Evolutionary conservation across 1,140 invertebrate species (phyloP), one percentile per base, ranked within the genome.

Genomic region (Apis cerana): DNA sequence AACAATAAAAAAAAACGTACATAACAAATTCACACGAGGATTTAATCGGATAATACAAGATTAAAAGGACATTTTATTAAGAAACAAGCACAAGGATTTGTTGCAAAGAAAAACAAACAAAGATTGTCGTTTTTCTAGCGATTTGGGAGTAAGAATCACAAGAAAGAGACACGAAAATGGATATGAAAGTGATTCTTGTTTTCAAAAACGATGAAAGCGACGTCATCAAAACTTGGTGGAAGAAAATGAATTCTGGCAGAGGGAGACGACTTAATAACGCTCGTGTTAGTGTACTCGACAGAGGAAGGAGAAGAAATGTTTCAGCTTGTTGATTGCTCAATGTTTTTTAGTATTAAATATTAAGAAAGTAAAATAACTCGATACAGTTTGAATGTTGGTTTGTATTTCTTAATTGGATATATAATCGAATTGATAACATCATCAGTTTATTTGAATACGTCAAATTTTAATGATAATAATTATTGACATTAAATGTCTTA

Each of bases 311-410:
- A 76, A 33, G 61, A 65, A 76, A 65, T 19, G 17, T 76, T 54
- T 27, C 75, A 54, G 13, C 17, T 13, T 15, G 48, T 21, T 50
- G 27, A 21, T 33, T 27, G 27, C 52, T 11, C 52, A 15, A 21
- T 56, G 52, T 43, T 50, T 12, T 50, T 8, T 8, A 17, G 4
- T 48, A 43, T 43, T 43, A 43, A 9, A 4, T 48, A 43, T 43
- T 43, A 43, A 9, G 5, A 27, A 15, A 13, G n/a, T 27, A 65
- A 76, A 52, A 52, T 48, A 59, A n/a, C 19, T 70, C 11, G 64
- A 76, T 77, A 67, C 82, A 89, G 59, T 68, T 83, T 85, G 82
- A 78, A 77, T 61, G 85, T 67, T 62, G 74, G 62, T 70, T 56
- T 50, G 17, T 15, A 52, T 50, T n/a, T 19, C 19, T 11, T n/a